Evolutionary conservation across 2,113 vertebrate species (phyloP).

Genomic region (human): DNA sequence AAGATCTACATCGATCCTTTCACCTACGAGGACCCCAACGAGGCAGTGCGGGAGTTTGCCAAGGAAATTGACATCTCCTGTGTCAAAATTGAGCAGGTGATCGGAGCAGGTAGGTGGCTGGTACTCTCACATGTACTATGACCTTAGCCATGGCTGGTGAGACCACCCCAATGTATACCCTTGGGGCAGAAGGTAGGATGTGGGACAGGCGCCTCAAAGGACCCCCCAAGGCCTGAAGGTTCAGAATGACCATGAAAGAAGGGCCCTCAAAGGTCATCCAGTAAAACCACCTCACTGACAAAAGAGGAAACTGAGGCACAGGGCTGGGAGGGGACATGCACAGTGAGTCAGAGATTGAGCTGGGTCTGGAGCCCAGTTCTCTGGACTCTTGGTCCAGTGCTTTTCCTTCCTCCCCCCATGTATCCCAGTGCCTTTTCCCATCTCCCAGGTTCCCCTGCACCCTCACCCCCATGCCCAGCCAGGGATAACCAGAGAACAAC

Average conservation of each 20-base stretch:
- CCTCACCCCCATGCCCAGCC: background rate
- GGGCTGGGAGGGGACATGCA: background rate
- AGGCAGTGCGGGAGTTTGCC: conserved; percentile 96
- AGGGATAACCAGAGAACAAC: accelerated
- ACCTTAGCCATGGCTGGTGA: background rate
- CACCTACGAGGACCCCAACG: conserved; percentile 98
- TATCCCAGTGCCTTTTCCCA: background rate
- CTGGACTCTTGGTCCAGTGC: background rate
- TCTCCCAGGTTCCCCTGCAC: background rate
- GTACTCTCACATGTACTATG: background rate
- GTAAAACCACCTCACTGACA: background rate
- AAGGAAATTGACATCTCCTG: conserved; percentile 97
- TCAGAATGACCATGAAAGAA: background rate
- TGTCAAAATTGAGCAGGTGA: conserved; percentile 98
- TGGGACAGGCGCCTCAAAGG: background rate
- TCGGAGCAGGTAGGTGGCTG: conserved; percentile 92
- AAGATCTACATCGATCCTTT: conserved; percentile 99
- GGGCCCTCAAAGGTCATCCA: background rate
- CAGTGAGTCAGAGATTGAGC: background rate
- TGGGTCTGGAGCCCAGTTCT: background rate
- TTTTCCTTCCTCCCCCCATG: background rate
- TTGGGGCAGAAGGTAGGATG: background rate
- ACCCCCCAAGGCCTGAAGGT: background rate
- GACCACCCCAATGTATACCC: background rate
- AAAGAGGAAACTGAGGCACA: background rate